Percentiles rank a stretch among this genome's conserved stretches.
phyloP scores from a whole-genome alignment of 35 echinoderm and acorn worm genomes.

The Eucidaris tribuloides region DNA sequence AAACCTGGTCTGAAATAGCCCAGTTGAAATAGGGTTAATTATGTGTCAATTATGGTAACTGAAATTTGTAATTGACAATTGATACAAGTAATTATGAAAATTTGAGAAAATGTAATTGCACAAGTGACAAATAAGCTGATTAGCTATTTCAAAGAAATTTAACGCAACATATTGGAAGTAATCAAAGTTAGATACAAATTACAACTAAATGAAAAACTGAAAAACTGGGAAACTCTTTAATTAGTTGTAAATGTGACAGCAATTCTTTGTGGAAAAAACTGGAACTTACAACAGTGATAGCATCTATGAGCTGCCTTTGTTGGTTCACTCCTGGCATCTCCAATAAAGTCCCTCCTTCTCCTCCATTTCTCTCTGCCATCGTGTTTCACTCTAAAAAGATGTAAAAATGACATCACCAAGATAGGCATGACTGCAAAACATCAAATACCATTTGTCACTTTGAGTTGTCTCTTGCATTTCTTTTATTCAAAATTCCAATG shows the following conservation, averaged over 20 bases:
- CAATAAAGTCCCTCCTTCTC: background rate
- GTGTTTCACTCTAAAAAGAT: background rate
- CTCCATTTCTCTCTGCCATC: background rate
- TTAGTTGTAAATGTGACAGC: background rate
- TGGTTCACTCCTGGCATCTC: conserved; percentile 4
- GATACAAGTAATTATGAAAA: background rate
- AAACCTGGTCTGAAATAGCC: too few species aligned
- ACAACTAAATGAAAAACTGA: background rate
- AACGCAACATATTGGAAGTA: too few species aligned
- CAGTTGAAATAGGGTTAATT: too few species aligned
- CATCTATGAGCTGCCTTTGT: conserved; percentile 36
- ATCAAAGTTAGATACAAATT: too few species aligned
- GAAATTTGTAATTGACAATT: too few species aligned
- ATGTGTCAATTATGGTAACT: too few species aligned
- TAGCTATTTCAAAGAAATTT: too few species aligned
- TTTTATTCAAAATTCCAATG: background rate
- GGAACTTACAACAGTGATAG: conserved; percentile 38
- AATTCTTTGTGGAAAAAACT: background rate
- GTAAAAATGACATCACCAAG: background rate
- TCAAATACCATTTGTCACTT: background rate
- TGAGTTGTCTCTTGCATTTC: background rate
- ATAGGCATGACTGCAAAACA: background rate
- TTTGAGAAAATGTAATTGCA: background rate
- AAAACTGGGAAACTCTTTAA: background rate
- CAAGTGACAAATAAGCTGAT: too few species aligned